phyloP scores from a whole-genome alignment of 2,113 vertebrate species.

The rat (Rattus norvegicus) region DNA sequence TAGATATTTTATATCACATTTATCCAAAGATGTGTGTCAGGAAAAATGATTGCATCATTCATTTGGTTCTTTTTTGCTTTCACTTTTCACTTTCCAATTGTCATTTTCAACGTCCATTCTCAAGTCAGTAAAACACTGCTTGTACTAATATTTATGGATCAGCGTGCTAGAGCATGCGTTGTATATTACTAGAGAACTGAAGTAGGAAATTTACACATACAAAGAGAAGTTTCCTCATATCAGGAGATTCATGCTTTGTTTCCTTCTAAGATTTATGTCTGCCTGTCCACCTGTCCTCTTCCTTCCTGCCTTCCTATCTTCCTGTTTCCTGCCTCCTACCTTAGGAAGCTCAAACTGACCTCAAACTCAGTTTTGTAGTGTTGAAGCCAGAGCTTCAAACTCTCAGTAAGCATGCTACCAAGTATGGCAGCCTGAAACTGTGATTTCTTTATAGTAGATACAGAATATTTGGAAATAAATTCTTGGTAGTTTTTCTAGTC shows the following conservation, averaged over 20 bases:
- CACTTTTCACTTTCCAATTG: background rate
- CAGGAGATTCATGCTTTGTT: background rate
- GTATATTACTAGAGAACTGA: constrained; percentile 15
- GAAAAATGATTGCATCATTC: constrained; percentile 41
- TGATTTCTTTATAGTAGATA: background rate
- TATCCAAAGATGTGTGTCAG: constrained; percentile 37
- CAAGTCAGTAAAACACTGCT: background rate
- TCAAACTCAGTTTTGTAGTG: background rate
- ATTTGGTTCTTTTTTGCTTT: constrained; percentile 56
- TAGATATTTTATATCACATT: constrained; percentile 45
- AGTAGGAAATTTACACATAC: background rate
- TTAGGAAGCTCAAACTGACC: background rate
- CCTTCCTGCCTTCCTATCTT: background rate
- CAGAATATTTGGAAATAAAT: constrained; percentile 43
- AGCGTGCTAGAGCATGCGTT: background rate
- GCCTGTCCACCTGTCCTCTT: background rate
- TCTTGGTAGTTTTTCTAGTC: constrained; percentile 19
- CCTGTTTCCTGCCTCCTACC: background rate
- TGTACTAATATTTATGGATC: constrained; percentile 39
- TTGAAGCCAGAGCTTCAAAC: background rate
- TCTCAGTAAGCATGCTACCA: background rate
- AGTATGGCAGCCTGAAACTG: background rate
- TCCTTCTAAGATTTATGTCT: constrained; percentile 13
- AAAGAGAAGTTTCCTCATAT: constrained; percentile 35
- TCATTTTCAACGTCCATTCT: background rate